Conservation (phyloP, 1,140 invertebrate genomes). For the Eupeodes corollae region DNA sequence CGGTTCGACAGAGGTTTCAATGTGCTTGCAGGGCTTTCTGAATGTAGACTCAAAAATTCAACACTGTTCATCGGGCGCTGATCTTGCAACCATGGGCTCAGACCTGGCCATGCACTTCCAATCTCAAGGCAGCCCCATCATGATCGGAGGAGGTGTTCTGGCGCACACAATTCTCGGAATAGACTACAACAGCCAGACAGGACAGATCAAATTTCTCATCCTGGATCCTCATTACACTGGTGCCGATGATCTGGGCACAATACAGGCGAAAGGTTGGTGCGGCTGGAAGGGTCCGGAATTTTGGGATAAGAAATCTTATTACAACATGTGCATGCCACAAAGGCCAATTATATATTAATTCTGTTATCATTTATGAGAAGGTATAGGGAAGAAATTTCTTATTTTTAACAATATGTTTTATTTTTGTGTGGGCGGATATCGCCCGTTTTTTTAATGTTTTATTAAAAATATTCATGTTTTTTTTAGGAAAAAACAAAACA, state of each 20-base stretch:
- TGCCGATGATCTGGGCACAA: slow-evolving; percentile 53
- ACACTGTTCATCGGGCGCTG: slow-evolving; percentile 69
- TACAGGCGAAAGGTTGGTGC: slow-evolving; percentile 81
- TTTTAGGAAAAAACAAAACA: too few relatives aligned
- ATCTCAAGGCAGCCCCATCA: slow-evolving; percentile 88
- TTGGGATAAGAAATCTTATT: slow-evolving; percentile 86
- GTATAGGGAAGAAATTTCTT: too few relatives aligned
- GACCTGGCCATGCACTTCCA: slow-evolving; percentile 85
- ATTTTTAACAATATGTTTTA: too few relatives aligned
- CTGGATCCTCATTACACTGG: slow-evolving; percentile 98
- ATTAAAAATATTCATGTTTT: too few relatives aligned
- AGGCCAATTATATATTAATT: slow-evolving; percentile 45
- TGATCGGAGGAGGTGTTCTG: slow-evolving; percentile 96
- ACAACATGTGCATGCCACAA: slow-evolving; percentile 89
- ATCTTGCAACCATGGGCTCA: slow-evolving; percentile 65
- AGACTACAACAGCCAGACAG: slow-evolving; percentile 66
- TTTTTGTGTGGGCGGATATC: too few relatives aligned
- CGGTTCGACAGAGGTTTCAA: slow-evolving; percentile 93
- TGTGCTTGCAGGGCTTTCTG: slow-evolving; percentile 73
- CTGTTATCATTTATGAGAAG: not conserved
- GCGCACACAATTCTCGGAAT: slow-evolving; percentile 97
- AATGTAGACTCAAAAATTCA: slow-evolving; percentile 74
- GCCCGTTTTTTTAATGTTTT: too few relatives aligned
- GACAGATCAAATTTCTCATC: slow-evolving; percentile 79
- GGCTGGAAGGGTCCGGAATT: slow-evolving; percentile 85